A percentile compares a stretch with the other conserved stretches of the same genome.
These are phyloP conservation scores for Theocolax elegans DNA, from an alignment of 1,140 invertebrate genomes.

Conservation along the genomic window DNA sequence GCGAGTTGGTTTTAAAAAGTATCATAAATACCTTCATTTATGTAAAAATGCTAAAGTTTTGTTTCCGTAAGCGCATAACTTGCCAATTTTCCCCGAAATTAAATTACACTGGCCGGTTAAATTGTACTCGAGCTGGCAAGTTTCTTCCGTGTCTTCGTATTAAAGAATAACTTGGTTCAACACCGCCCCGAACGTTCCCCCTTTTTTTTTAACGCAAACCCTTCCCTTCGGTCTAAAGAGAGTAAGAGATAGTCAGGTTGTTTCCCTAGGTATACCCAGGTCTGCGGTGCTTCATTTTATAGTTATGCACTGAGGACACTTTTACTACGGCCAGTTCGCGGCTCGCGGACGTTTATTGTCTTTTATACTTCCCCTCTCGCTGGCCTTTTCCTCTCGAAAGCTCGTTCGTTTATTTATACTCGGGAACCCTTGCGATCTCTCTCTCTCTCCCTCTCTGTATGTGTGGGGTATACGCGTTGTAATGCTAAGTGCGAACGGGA, in stretches of 20 bases:
- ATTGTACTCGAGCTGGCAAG: constrained; percentile 28
- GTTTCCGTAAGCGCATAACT: constrained; percentile 37
- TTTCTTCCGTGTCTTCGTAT: constrained; percentile 28
- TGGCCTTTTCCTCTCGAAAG: constrained; percentile 24
- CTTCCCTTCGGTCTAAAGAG: neutral
- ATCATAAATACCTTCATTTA: constrained; percentile 35
- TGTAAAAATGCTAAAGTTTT: constrained; percentile 34
- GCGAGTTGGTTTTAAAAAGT: constrained; percentile 7
- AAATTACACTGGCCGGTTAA: constrained; percentile 29
- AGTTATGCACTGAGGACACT: constrained; percentile 61
- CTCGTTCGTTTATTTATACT: constrained; percentile 45
- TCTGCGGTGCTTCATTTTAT: constrained; percentile 58
- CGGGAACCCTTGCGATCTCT: too few species aligned
- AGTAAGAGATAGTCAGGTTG: neutral
- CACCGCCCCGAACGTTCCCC: neutral
- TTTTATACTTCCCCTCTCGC: constrained; percentile 17
- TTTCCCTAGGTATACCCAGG: too few species aligned
- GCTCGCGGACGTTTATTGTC: constrained; percentile 54
- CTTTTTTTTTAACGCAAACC: constrained; percentile 8
- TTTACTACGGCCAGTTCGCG: constrained; percentile 54
- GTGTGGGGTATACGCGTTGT: constrained; percentile 5
- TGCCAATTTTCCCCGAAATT: constrained; percentile 38
- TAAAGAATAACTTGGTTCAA: constrained; percentile 30
- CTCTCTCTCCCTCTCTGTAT: too few species aligned
- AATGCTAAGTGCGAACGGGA: constrained; percentile 27